Conservation (phyloP, 2,113 vertebrate species). For the Pedionomus torquatus region DNA sequence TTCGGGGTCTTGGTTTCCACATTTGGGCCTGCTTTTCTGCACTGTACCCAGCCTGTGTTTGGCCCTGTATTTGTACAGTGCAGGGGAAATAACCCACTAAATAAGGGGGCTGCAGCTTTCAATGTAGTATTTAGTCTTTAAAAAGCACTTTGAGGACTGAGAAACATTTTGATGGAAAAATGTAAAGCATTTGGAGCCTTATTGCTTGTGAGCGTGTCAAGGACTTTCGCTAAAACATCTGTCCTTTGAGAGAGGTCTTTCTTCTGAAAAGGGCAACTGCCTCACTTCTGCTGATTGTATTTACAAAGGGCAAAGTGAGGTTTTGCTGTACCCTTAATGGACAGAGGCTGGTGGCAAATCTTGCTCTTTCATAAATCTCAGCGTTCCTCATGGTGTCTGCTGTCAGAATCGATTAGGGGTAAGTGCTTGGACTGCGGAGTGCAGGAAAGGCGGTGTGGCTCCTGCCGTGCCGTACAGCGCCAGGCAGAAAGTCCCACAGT, state of each 20-base stretch:
- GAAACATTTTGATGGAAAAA: background rate
- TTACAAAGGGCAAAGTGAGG: slow-evolving; percentile 37
- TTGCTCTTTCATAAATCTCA: slow-evolving; percentile 49
- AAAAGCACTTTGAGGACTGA: background rate
- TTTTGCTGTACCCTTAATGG: slow-evolving; percentile 2
- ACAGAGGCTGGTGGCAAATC: slow-evolving; percentile 46
- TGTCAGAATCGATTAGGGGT: slow-evolving; percentile 38
- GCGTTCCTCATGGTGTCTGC: background rate
- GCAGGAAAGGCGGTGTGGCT: rapidly evolving
- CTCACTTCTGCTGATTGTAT: slow-evolving; percentile 21
- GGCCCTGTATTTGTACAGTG: background rate
- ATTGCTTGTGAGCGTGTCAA: background rate
- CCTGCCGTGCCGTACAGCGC: background rate
- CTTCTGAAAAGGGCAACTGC: slow-evolving; percentile 52
- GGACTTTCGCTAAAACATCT: slow-evolving; percentile 9
- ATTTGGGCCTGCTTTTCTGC: background rate
- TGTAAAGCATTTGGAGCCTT: background rate
- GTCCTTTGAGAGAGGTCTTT: slow-evolving; percentile 11
- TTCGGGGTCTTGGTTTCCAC: background rate
- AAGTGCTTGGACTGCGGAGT: background rate
- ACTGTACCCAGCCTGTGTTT: background rate
- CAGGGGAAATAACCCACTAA: background rate
- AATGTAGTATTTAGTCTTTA: background rate
- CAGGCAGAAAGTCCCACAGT: background rate
- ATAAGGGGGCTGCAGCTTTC: background rate